Percentiles rank a stretch among this genome's conserved stretches.
Evolutionary conservation across 2,888 invertebrate genomes (phyloP).

Genomic region (Drosophila paucipuncta): DNA sequence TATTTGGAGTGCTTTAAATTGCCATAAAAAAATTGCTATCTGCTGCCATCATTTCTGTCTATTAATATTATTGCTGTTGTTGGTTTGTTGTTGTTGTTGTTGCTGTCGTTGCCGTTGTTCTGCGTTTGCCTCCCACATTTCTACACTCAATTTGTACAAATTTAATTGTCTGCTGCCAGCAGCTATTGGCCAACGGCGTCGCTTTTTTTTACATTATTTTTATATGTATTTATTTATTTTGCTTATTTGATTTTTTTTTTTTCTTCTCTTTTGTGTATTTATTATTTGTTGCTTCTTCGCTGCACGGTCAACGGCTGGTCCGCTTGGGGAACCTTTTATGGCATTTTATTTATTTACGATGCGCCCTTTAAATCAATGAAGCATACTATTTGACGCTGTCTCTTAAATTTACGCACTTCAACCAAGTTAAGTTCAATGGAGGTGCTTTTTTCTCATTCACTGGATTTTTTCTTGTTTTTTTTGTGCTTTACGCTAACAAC

Average conservation of each 20-base stretch:
- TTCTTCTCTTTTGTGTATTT: conserved; percentile 34
- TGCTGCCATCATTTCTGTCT: conserved; percentile 60
- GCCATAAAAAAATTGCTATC: conserved; percentile 76
- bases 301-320: conserved; percentile 60
- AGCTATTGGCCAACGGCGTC: conserved; percentile 38
- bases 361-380: conserved; percentile 78
- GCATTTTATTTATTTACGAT: conserved; percentile 77
- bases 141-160: conserved; percentile 80
- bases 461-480: conserved; percentile 21
- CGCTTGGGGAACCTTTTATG: conserved; percentile 62
- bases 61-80: conserved; percentile 26
- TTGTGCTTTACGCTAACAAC: conserved; percentile 62
- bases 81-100: conserved; percentile 4
- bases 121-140: conserved; percentile 66
- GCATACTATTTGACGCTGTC: conserved; percentile 68
- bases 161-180: conserved; percentile 73
- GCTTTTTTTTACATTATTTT: conserved; percentile 52
- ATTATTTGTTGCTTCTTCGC: conserved; percentile 62
- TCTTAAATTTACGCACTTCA: conserved; percentile 72
- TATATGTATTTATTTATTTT: conserved; percentile 61
- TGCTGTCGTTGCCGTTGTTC: conserved; percentile 31
- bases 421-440: conserved; percentile 35
- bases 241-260: conserved; percentile 30
- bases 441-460: conserved; percentile 13
- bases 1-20: conserved; percentile 74